Conservation (phyloP, 2,888 invertebrate species). For the Argyresthia goedartella region DNA sequence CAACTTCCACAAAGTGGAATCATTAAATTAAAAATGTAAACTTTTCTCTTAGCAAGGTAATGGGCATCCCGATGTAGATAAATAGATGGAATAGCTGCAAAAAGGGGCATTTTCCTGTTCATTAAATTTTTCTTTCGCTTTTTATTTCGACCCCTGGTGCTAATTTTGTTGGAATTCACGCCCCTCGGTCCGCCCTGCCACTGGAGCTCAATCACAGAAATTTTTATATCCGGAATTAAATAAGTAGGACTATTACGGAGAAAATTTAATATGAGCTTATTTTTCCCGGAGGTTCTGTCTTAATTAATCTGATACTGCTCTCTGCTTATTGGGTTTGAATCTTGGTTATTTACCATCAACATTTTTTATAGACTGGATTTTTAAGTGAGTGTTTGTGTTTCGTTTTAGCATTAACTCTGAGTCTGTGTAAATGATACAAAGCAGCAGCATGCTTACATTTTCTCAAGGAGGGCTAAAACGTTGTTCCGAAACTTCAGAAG, state of each 20-base stretch:
- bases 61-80: constrained; percentile 72
- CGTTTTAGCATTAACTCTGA: background rate
- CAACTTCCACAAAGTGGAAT: constrained; percentile 73
- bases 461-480: background rate
- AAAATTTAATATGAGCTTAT: constrained; percentile 65
- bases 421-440: background rate
- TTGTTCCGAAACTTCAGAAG: constrained; percentile 18
- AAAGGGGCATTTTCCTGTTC: constrained; percentile 73
- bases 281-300: constrained; percentile 46
- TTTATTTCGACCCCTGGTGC: constrained; percentile 72
- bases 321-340: constrained; percentile 20
- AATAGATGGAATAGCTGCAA: constrained; percentile 72
- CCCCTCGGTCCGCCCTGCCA: constrained; percentile 63
- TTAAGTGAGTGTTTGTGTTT: background rate
- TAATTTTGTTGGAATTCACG: constrained; percentile 74
- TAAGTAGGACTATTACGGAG: constrained; percentile 65
- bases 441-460: background rate
- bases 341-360: background rate
- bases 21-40: constrained; percentile 74
- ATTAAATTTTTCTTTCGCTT: constrained; percentile 73
- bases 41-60: constrained; percentile 73
- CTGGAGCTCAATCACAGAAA: constrained; percentile 70
- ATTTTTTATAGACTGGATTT: background rate
- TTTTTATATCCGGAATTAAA: constrained; percentile 72
- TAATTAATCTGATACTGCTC: constrained; percentile 47